Conservation (phyloP, 2,888 invertebrate species). For the Dioctria rufipes region DNA sequence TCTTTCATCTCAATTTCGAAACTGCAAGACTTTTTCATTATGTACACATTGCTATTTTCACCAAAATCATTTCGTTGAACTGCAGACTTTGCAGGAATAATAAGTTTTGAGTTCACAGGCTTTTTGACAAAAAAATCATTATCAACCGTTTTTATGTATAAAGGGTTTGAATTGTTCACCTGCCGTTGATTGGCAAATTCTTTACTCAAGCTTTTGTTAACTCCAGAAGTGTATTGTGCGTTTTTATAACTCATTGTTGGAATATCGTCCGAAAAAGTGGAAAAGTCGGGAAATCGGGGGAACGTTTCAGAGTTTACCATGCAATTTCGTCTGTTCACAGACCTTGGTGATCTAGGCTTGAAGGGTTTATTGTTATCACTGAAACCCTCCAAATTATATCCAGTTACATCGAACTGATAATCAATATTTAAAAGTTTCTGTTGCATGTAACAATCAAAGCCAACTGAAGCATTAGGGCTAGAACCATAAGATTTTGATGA, state of each 20-base stretch:
- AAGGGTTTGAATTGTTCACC: constrained; percentile 60
- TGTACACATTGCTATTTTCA: constrained; percentile 42
- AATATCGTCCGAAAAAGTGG: constrained; percentile 63
- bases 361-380: constrained; percentile 56
- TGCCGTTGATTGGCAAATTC: constrained; percentile 70
- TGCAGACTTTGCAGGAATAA: constrained; percentile 67
- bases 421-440: constrained; percentile 61
- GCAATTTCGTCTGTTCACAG: constrained; percentile 7
- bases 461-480: constrained; percentile 76
- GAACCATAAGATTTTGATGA: constrained; percentile 77
- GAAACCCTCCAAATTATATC: constrained; percentile 66
- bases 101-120: constrained; percentile 66
- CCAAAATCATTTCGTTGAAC: constrained; percentile 65
- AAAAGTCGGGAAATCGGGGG: constrained; percentile 52
- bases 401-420: constrained; percentile 71
- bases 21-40: constrained; percentile 65
- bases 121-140: constrained; percentile 66
- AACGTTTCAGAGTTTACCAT: constrained; percentile 55
- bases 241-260: constrained; percentile 69
- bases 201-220: constrained; percentile 70
- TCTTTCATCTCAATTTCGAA: constrained; percentile 66
- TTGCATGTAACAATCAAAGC: constrained; percentile 74
- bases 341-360: constrained; percentile 53
- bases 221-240: constrained; percentile 68
- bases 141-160: constrained; percentile 62